Conservation (phyloP, 2,888 invertebrate genomes). For the Temnothorax ravouxi region DNA sequence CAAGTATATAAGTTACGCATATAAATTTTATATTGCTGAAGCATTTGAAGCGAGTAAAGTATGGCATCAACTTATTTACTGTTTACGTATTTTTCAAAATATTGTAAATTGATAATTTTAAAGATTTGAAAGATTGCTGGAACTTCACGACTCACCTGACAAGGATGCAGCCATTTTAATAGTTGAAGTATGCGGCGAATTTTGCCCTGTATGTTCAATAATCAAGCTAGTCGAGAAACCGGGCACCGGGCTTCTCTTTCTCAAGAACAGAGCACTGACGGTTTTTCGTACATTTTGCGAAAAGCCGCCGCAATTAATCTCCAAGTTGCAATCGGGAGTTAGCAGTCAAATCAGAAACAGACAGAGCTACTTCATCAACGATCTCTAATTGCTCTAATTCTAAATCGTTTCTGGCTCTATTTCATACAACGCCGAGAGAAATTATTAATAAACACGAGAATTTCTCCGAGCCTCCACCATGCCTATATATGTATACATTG, state of each 20-base stretch:
- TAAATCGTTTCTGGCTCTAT: constrained; percentile 6
- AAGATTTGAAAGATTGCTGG: not conserved
- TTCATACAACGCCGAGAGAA: constrained; percentile 14
- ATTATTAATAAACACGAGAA: constrained; percentile 48
- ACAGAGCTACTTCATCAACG: not conserved
- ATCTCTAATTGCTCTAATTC: not conserved
- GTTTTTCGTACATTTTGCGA: constrained; percentile 5
- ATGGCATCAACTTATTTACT: not conserved
- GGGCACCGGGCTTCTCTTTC: not conserved
- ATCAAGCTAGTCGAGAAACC: not conserved
- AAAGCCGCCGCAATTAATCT: not conserved
- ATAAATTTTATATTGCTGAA: not conserved
- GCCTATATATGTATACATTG: constrained; percentile 8
- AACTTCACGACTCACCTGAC: constrained; percentile 72
- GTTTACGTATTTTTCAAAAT: not conserved
- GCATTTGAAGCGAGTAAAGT: not conserved
- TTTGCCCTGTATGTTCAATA: not conserved
- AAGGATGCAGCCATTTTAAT: constrained; percentile 78
- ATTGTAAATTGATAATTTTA: not conserved
- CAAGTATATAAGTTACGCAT: not conserved
- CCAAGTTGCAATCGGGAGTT: not conserved
- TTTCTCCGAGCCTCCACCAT: constrained; percentile 3
- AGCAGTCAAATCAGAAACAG: not conserved
- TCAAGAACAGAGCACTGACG: not conserved
- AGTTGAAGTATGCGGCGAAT: constrained; percentile 16